phyloP scores from a whole-genome alignment of 1,140 invertebrate genomes.

The Calosoma granatense region DNA sequence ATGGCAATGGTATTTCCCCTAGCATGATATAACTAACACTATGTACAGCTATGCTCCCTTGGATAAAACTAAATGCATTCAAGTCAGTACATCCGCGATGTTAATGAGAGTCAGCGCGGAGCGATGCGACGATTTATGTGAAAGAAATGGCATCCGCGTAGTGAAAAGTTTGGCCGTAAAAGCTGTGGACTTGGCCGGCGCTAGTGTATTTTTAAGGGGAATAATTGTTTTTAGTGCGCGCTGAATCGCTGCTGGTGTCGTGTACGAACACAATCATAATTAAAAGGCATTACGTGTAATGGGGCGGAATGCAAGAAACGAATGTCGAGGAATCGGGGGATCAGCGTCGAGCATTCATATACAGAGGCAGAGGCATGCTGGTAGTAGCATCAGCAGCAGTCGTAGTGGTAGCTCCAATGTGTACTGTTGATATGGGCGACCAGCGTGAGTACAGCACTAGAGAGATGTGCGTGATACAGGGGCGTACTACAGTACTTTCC shows the following conservation, averaged over 20 bases:
- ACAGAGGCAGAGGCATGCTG: background rate
- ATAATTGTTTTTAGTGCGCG: slow-evolving; percentile 5
- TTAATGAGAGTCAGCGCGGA: too few species aligned
- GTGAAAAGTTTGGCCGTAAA: slow-evolving; percentile 1
- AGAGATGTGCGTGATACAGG: too few species aligned
- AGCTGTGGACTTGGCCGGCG: background rate
- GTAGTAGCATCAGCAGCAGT: too few species aligned
- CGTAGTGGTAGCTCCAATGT: too few species aligned
- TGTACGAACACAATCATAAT: slow-evolving; percentile 8
- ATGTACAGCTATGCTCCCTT: too few species aligned
- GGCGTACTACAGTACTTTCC: too few species aligned
- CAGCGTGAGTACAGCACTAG: too few species aligned
- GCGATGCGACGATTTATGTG: background rate
- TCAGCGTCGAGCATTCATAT: background rate
- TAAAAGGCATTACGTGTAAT: slow-evolving; percentile 7
- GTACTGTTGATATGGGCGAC: too few species aligned
- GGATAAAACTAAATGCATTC: too few species aligned
- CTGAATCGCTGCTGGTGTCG: slow-evolving; percentile 3
- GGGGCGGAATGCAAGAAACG: slow-evolving; percentile 1
- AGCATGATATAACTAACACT: too few species aligned
- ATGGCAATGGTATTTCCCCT: too few species aligned
- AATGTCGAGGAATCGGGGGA: background rate
- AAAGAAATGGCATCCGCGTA: slow-evolving; percentile 1
- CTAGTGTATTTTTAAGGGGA: background rate
- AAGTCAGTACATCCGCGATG: too few species aligned